Base-by-base conservation (phyloP, 2,797 vertebrate genomes). In the Pachyuromys duprasi region DNA sequence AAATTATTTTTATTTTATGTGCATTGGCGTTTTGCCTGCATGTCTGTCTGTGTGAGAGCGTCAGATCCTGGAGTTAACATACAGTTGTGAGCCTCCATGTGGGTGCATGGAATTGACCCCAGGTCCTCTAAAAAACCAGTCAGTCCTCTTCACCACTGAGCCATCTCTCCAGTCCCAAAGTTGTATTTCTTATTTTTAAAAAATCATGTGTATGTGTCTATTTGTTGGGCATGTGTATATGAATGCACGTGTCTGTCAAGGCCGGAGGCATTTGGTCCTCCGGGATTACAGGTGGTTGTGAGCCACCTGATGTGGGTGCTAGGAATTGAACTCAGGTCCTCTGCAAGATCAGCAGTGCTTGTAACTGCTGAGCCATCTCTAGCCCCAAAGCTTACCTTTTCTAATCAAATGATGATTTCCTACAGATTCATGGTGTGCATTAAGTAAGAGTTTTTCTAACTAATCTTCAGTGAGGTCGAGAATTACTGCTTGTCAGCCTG, bases 321-420 rank as follows among this genome's bases (percentile, higher is more conserved):
- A 24, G 42, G 63, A 67, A 67, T 14, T 14, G 31, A 67, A 24
- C 17, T 84, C 42, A 49, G 5, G 31, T 22, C 60, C 26, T 83
- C 62, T 22, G 17, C 24, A 82, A 82, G 36, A 82, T 42, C 24
- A 45, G 14, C 53, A 53, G 7, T 78, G 45, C 75, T 78, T 45
- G 62, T 63, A 33, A 20, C 39, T 6, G 39, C 81, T 33, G 81
- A 65, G 80, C 62, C 26, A 13, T 33, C 28, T 83, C 60, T 33
- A 42, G 26, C 39, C 62, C 31, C 67, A 20, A 93, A 82, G 42
- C 36, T 93, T 33, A 79, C 55, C 45, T 62, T 96, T 97, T 88
- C 86, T 83, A 74, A 72, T 90, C 45, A 42, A 65, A 63, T 72
- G 55, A 22, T 74, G 31, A 45, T 86, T 78, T 93, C 49, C 57